phyloP scores from a whole-genome alignment of 2,113 vertebrate genomes.

The Ancistrus triradiatus region DNA sequence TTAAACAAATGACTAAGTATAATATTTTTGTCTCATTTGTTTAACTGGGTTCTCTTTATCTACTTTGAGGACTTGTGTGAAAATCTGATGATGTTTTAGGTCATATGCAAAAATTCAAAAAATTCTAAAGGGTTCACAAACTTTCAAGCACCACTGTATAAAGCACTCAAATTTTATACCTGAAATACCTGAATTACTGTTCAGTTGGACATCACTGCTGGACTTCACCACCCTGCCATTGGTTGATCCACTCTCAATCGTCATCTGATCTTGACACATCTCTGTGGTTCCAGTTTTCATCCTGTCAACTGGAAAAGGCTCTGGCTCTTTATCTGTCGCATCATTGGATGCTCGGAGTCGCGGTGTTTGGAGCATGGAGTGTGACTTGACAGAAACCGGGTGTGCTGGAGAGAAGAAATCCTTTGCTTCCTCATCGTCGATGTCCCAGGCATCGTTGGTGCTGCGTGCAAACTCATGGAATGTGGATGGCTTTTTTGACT shows the following conservation, averaged over 20 bases:
- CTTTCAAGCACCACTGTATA: no score
- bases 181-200: slow-evolving; percentile 79
- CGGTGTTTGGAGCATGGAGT: slow-evolving; percentile 63
- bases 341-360: slow-evolving; percentile 60
- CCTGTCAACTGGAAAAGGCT: slow-evolving; percentile 61
- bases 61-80: no score
- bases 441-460: slow-evolving; percentile 95
- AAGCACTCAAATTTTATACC: no score
- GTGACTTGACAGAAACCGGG: slow-evolving; percentile 55
- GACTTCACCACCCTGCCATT: slow-evolving; percentile 83
- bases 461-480: slow-evolving; percentile 92
- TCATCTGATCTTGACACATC: slow-evolving; percentile 62
- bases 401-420: slow-evolving; percentile 55
- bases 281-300: slow-evolving; percentile 65
- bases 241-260: slow-evolving; percentile 52
- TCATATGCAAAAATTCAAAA: no score
- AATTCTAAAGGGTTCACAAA: no score
- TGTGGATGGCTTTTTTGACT: slow-evolving; percentile 86
- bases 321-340: slow-evolving; percentile 65
- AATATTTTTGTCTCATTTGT: no score
- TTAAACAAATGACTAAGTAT: no score
- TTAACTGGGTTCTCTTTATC: no score
- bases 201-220: slow-evolving; percentile 80
- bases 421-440: slow-evolving; percentile 83
- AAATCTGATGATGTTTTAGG: no score